These are phyloP conservation scores for Hanleya hanleyi DNA, from an alignment of 2,888 invertebrate genomes.

Conservation along the genomic window DNA sequence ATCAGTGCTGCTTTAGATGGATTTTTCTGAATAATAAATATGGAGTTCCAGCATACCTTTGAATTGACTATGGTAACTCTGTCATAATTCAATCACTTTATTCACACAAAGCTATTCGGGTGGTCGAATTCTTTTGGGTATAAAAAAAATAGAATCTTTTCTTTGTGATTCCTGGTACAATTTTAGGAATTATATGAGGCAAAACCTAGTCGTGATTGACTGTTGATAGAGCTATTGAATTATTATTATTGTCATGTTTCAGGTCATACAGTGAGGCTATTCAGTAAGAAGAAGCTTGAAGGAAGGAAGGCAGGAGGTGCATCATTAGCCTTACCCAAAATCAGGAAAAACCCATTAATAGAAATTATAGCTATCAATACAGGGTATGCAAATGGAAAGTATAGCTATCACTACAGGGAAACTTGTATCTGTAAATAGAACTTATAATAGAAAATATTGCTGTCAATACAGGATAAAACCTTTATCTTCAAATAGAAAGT, in stretches of 20 bases:
- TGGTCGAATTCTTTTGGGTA: too few species aligned
- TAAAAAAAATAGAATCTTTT: too few species aligned
- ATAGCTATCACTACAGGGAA: constrained; percentile 92
- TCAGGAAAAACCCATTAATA: constrained; percentile 94
- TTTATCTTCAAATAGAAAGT: too few species aligned
- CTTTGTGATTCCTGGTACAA: too few species aligned
- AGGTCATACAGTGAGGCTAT: constrained; percentile 70
- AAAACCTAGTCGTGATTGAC: too few species aligned
- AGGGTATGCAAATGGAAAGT: constrained; percentile 87
- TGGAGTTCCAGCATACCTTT: too few species aligned
- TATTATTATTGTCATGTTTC: background rate
- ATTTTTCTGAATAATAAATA: too few species aligned
- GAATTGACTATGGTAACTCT: too few species aligned
- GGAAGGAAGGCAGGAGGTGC: constrained; percentile 87
- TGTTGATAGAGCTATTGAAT: too few species aligned
- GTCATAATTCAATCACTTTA: too few species aligned
- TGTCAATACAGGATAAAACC: constrained; percentile 85
- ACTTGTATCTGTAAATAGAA: constrained; percentile 79
- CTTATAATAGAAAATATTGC: constrained; percentile 96
- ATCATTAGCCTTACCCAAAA: constrained; percentile 90
- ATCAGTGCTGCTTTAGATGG: background rate
- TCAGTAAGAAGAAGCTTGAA: constrained; percentile 82
- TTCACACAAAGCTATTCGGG: too few species aligned
- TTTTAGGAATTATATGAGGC: too few species aligned
- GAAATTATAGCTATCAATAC: constrained; percentile 98